Evolutionary conservation across 2,888 invertebrate genomes (phyloP).

Genomic region (Drosophila kambysellisi): DNA sequence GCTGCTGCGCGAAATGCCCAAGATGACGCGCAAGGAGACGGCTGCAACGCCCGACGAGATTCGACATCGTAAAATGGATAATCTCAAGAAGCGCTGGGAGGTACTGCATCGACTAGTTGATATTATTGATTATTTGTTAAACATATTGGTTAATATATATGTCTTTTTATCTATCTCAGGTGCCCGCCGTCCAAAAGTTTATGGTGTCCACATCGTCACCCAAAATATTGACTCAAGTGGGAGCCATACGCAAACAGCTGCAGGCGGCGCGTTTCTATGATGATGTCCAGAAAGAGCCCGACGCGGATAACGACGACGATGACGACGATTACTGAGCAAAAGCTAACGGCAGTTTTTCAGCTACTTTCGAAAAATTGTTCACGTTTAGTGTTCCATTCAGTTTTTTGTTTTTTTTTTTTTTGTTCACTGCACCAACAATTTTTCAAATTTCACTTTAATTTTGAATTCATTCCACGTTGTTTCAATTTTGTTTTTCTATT

Average conservation of each 20-base stretch:
- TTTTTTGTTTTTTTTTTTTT: conserved; percentile 10
- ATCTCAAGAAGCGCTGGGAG: conserved; percentile 86
- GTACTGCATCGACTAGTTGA: conserved; percentile 68
- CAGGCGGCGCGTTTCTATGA: conserved; percentile 87
- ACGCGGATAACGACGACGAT: conserved; percentile 23
- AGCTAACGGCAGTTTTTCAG: conserved; percentile 40
- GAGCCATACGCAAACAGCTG: conserved; percentile 89
- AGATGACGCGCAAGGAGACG: conserved; percentile 81
- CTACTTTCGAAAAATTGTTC: conserved; percentile 30
- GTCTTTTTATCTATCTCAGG: conserved; percentile 82
- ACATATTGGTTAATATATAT: too few relatives aligned
- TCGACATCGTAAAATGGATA: conserved; percentile 69
- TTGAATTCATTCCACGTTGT: conserved; percentile 6
- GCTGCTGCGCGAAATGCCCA: conserved; percentile 87
- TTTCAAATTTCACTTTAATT: conserved; percentile 7
- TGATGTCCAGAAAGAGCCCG: conserved; percentile 34
- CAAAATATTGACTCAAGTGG: conserved; percentile 88
- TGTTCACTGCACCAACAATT: conserved; percentile 21
- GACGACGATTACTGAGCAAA: conserved; percentile 51
- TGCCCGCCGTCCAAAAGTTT: conserved; percentile 88
- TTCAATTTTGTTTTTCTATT: conserved; percentile 14
- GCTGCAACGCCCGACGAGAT: conserved; percentile 26
- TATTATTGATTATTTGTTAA: neutral
- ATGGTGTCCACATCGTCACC: conserved; percentile 80
- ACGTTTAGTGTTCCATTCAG: conserved; percentile 20